Percentiles rank a stretch among this genome's conserved stretches.
These are phyloP conservation scores for Phenganax subtilis DNA, from an alignment of 92 coral and sea anemone genomes.

Conservation along the genomic window DNA sequence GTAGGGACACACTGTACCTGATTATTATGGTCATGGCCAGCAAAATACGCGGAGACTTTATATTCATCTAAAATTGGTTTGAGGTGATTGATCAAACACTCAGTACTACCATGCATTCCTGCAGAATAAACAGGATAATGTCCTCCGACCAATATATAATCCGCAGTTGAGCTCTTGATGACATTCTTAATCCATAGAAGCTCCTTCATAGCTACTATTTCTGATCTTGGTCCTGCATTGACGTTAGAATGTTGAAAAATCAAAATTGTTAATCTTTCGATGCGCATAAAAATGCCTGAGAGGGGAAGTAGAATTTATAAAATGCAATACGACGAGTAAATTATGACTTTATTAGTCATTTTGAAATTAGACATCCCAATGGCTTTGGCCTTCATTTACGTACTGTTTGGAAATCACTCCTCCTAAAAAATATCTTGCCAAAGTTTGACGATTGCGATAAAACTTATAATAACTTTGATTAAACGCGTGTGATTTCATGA, in stretches of 20 bases:
- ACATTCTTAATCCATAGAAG: slow-evolving; percentile 78
- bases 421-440: no score
- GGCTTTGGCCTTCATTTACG: no score
- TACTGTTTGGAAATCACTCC: no score
- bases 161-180: slow-evolving; percentile 61
- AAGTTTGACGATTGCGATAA: no score
- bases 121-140: slow-evolving; percentile 94
- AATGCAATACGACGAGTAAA: no score
- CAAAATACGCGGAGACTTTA: slow-evolving; percentile 71
- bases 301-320: no score
- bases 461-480: no score
- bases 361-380: background rate
- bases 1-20: slow-evolving; percentile 51
- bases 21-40: slow-evolving; percentile 86
- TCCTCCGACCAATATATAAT: slow-evolving; percentile 81
- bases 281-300: no score
- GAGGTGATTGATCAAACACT: slow-evolving; percentile 64
- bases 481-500: no score
- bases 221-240: background rate
- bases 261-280: background rate
- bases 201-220: slow-evolving; percentile 48
- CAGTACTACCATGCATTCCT: slow-evolving; percentile 91
- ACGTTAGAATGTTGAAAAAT: background rate
- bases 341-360: no score
- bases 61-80: slow-evolving; percentile 71